Percentiles rank a stretch among this genome's conserved stretches.
phyloP scores from a whole-genome alignment of 2,888 invertebrate species.

The Dioctria linearis region DNA sequence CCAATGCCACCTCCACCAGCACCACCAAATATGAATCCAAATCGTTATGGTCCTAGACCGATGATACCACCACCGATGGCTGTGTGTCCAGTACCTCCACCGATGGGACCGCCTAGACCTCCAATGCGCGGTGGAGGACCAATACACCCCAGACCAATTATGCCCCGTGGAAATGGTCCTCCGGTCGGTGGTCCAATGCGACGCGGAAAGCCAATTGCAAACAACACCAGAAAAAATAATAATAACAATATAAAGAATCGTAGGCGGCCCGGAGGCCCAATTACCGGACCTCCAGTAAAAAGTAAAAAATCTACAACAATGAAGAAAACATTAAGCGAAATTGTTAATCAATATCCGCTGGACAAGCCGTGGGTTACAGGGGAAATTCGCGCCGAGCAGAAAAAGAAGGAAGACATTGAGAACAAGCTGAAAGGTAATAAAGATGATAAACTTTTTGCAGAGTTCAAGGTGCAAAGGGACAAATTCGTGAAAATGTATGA shows the following conservation, averaged over 20 bases:
- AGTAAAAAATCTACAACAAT: conserved; percentile 58
- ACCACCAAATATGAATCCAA: conserved; percentile 64
- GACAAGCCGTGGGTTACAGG: conserved; percentile 76
- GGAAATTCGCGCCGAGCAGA: conserved; percentile 73
- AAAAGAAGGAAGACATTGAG: conserved; percentile 73
- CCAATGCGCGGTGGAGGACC: conserved; percentile 54
- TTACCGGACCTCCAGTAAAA: conserved; percentile 27
- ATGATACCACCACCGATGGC: conserved; percentile 58
- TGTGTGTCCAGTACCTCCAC: conserved; percentile 54
- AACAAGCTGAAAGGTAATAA: conserved; percentile 71
- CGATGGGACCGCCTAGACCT: conserved; percentile 49
- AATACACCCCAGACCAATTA: conserved; percentile 32
- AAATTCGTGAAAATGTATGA: conserved; percentile 75
- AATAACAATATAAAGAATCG: conserved; percentile 8
- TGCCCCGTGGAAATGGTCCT: conserved; percentile 35
- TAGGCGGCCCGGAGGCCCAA: conserved; percentile 7
- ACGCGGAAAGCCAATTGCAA: conserved; percentile 53
- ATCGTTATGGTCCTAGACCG: conserved; percentile 55
- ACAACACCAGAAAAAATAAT: conserved; percentile 49
- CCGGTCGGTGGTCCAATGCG: conserved; percentile 52
- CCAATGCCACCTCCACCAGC: conserved; percentile 62
- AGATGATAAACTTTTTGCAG: conserved; percentile 73
- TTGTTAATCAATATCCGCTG: conserved; percentile 71
- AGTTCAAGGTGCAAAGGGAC: conserved; percentile 75
- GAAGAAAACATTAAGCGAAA: conserved; percentile 68